Evolutionary conservation across 2,797 vertebrate genomes (phyloP), one percentile per base, ranked within the genome.

Genomic region (Ctenopoma kingsleyae): DNA sequence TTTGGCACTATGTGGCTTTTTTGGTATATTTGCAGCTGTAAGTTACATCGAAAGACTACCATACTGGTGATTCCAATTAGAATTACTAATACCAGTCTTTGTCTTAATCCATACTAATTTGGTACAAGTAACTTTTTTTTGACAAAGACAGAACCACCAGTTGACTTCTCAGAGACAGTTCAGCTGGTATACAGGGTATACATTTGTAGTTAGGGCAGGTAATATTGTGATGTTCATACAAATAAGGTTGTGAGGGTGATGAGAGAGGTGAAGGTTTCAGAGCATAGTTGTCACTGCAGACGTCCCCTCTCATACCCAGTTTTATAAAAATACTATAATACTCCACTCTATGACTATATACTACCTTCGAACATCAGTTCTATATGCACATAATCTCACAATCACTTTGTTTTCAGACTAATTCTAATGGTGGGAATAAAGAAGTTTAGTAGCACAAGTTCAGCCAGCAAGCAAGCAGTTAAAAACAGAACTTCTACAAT

Each of bases 391-490:
- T 32, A 32, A 32, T 47, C 20, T 50, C 19, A 53, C 13, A 48
- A 5, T 15, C 20, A 25, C 23, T 0, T 47, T 59, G 43, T 52
- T 76, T 50, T 67, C 20, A 36, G 19, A 48, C 30, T 60, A 68
- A 6, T 65, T 52, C 30, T 49, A 35, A 58, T 11, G 12, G 9
- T 40, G 19, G 53, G 25, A 68, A 67, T 25, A 20, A 49, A 8
- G 8, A 36, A 22, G 36, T 36, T 36, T 19, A 58, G 19, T 43
- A 87, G 60, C 58, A 73, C 53, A 62, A 50, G 41, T 53, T 80
- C 12, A 70, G 40, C 12, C 35, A 55, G 48, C 30, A 51, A 60
- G 13, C 16, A 38, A 53, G 20, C 50, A 67, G 40, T 46, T 51
- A 46, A 13, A 46, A 41, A 35, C 2, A 15, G 9, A 27, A 41